These are phyloP conservation scores for Phoebastria nigripes DNA, from an alignment of 2,797 vertebrate species.

Conservation along the genomic window DNA sequence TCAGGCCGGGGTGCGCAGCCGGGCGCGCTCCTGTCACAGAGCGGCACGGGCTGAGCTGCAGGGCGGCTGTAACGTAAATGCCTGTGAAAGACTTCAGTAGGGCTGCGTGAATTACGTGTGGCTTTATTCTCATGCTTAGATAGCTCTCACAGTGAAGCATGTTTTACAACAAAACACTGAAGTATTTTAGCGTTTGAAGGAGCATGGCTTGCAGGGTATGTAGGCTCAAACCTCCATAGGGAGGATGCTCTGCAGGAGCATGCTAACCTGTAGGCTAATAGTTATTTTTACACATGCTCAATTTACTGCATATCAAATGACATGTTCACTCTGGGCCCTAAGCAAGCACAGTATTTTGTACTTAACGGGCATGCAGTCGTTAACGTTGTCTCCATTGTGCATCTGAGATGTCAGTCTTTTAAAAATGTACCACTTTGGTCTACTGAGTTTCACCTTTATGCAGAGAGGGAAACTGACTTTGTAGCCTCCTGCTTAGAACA, in stretches of 20 bases:
- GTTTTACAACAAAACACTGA: accelerated
- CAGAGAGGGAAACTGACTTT: background rate
- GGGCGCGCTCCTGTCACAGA: too few species aligned
- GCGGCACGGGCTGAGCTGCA: accelerated
- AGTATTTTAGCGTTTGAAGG: background rate
- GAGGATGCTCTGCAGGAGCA: background rate
- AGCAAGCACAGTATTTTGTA: accelerated
- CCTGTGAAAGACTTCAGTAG: accelerated
- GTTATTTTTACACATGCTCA: accelerated
- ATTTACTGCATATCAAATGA: accelerated
- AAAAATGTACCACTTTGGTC: background rate
- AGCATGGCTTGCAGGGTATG: accelerated
- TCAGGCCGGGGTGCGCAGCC: too few species aligned
- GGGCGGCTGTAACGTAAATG: accelerated
- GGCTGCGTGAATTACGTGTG: accelerated
- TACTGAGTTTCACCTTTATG: background rate
- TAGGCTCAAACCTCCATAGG: accelerated
- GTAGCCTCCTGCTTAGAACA: background rate
- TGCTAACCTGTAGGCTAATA: too few species aligned
- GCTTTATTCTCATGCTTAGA: accelerated
- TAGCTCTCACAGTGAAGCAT: accelerated
- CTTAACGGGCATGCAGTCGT: accelerated
- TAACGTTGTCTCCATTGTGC: accelerated
- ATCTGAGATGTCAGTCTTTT: background rate
- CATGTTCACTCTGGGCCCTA: accelerated